These are phyloP conservation scores for Hybognathus amarus DNA, from an alignment of 2,797 vertebrate species.

Conservation along the genomic window DNA sequence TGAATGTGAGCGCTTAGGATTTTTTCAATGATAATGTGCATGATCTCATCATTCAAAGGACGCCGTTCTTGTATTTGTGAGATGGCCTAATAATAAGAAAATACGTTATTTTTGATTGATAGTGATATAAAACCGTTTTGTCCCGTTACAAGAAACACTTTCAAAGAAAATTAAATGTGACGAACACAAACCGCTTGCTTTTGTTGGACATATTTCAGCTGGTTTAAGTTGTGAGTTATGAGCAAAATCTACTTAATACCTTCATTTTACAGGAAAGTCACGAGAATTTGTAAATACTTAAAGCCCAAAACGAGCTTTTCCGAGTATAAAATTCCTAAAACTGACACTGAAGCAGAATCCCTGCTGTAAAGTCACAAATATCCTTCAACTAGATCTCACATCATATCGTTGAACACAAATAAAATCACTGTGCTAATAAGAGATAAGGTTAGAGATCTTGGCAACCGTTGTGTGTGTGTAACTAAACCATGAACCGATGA, in stretches of 20 bases:
- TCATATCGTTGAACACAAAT: not conserved
- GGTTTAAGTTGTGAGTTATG: not conserved
- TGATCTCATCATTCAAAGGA: constrained; percentile 1
- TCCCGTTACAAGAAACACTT: not conserved
- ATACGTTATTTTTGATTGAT: not conserved
- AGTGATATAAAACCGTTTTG: not conserved
- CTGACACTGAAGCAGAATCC: not conserved
- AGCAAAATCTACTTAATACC: not conserved
- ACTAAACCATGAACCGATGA: not conserved
- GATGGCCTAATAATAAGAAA: not conserved
- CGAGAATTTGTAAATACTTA: constrained; percentile 14
- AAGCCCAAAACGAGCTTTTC: constrained; percentile 4
- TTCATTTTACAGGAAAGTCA: not conserved
- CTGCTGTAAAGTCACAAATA: constrained; percentile 38
- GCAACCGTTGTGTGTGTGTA: not conserved
- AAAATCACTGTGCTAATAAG: not conserved
- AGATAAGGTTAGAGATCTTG: not conserved
- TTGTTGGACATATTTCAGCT: not conserved
- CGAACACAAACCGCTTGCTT: not conserved
- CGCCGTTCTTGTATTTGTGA: not conserved
- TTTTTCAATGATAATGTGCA: not conserved
- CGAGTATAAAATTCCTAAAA: constrained; percentile 9
- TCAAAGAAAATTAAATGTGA: not conserved
- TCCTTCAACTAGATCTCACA: not conserved
- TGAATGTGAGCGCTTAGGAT: not conserved